These are phyloP conservation scores for Drosophila falleni DNA, from an alignment of 2,888 invertebrate species.

Conservation along the genomic window DNA sequence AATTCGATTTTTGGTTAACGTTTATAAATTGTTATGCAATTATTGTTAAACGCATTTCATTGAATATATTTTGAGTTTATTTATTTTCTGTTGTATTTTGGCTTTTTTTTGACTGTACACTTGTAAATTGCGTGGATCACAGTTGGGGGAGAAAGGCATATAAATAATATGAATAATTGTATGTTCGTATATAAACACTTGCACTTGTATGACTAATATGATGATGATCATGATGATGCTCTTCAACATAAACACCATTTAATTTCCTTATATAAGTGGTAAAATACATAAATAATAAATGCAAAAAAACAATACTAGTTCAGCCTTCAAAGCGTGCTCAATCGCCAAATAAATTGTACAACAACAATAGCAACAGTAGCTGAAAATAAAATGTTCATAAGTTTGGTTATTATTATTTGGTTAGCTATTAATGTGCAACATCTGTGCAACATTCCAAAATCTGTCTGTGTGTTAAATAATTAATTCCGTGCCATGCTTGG, in stretches of 20 bases:
- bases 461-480: constrained; percentile 50
- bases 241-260: constrained; percentile 37
- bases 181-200: constrained; percentile 14
- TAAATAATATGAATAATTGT: constrained; percentile 20
- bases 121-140: constrained; percentile 60
- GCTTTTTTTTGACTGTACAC: constrained; percentile 30
- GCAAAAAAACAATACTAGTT: constrained; percentile 19
- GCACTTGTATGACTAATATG: constrained; percentile 50
- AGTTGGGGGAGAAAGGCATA: constrained; percentile 62
- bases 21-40: constrained; percentile 59
- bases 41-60: constrained; percentile 39
- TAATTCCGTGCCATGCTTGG: constrained; percentile 57
- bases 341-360: constrained; percentile 61
- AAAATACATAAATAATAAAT: constrained; percentile 8
- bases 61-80: constrained; percentile 36
- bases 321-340: constrained; percentile 65
- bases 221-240: constrained; percentile 32
- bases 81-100: constrained; percentile 7
- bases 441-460: constrained; percentile 71
- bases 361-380: constrained; percentile 15
- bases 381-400: constrained; percentile 35
- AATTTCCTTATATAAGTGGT: constrained; percentile 35
- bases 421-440: constrained; percentile 52
- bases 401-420: constrained; percentile 13
- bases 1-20: constrained; percentile 42